A percentile compares a stretch with the other conserved stretches of the same genome.
phyloP scores from a whole-genome alignment of 2,888 invertebrate species.

The Clivina fossor region DNA sequence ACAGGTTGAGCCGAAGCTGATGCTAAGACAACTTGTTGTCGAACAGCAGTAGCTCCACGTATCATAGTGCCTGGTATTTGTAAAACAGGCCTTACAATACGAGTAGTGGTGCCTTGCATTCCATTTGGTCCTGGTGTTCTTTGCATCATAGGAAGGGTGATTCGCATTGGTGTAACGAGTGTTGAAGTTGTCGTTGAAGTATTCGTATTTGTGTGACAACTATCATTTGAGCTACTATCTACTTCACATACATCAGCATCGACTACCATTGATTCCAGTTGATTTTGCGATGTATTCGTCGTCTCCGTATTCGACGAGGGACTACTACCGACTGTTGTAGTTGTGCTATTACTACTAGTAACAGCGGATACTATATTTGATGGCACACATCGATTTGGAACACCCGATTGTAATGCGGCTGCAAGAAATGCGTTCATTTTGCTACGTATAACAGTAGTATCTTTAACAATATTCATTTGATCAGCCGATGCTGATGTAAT shows the following conservation, averaged over 20 bases:
- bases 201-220: conserved; percentile 9
- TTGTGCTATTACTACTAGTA: too few relatives aligned
- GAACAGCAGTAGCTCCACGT: conserved; percentile 58
- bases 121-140: conserved; percentile 56
- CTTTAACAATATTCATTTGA: conserved; percentile 52
- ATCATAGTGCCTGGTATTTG: conserved; percentile 66
- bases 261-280: conserved; percentile 24
- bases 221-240: conserved; percentile 30
- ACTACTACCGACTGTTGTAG: conserved; percentile 32
- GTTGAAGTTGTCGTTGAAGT: conserved; percentile 48
- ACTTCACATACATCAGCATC: conserved; percentile 34
- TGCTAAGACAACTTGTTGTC: conserved; percentile 45
- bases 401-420: conserved; percentile 50
- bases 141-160: conserved; percentile 58
- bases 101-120: conserved; percentile 59
- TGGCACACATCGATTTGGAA: conserved; percentile 19
- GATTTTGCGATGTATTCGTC: conserved; percentile 27
- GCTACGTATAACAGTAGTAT: conserved; percentile 53
- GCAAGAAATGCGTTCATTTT: conserved; percentile 55
- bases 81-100: conserved; percentile 59
- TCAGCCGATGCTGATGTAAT: conserved; percentile 52
- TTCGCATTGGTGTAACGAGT: conserved; percentile 59
- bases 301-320: conserved; percentile 10
- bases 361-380: conserved; percentile 16
- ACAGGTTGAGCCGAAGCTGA: conserved; percentile 52